Conservation (phyloP, 2,888 invertebrate species). For the Plebejus anna region DNA sequence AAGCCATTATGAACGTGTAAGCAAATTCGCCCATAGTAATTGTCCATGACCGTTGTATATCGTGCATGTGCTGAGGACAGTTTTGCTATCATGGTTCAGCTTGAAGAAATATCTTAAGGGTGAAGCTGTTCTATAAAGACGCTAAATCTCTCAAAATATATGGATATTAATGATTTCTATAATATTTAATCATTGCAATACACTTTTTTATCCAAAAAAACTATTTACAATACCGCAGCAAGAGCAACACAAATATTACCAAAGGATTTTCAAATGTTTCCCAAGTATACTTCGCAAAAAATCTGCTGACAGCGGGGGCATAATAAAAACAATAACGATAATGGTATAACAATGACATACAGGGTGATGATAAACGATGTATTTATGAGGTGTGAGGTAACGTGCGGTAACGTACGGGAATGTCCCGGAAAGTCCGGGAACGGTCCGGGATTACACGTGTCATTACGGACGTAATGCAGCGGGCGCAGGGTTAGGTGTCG, state of each 20-base stretch:
- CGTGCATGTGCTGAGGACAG: no score
- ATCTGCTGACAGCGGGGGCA: conserved; percentile 13
- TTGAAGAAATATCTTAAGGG: no score
- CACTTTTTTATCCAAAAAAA: background rate
- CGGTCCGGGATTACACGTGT: conserved; percentile 65
- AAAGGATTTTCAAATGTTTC: background rate
- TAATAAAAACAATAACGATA: conserved; percentile 37
- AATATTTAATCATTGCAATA: no score
- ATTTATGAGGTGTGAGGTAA: conserved; percentile 66
- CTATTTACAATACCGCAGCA: background rate
- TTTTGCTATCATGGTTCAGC: no score
- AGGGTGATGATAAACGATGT: conserved; percentile 65
- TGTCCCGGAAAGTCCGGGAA: conserved; percentile 33
- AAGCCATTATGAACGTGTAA: no score
- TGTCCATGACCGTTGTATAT: no score
- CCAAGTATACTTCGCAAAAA: background rate
- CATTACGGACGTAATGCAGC: conserved; percentile 64
- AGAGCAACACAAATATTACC: background rate
- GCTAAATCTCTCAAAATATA: no score
- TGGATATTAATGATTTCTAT: no score
- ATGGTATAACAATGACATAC: conserved; percentile 30
- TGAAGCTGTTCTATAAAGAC: no score
- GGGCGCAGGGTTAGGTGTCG: conserved; percentile 45
- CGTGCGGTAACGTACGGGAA: background rate
- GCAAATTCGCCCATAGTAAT: no score